These are phyloP conservation scores for Saxicola maurus DNA, from an alignment of 2,797 vertebrate species.

Conservation along the genomic window DNA sequence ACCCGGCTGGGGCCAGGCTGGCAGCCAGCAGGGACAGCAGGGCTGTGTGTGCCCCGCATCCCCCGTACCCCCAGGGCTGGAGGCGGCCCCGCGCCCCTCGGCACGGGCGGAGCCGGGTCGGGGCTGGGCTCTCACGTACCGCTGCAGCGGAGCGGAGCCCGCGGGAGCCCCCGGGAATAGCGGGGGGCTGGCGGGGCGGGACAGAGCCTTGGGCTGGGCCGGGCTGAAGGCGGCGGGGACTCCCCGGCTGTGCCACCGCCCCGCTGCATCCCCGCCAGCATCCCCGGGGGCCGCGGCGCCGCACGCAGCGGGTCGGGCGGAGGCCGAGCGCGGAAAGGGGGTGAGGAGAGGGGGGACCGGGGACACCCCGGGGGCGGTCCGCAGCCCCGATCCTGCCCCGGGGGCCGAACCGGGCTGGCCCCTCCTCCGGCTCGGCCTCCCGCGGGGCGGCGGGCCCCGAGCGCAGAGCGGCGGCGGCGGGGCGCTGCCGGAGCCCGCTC, in stretches of 20 bases:
- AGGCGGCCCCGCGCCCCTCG: neutral
- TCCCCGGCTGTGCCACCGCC: neutral
- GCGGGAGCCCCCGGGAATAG: neutral
- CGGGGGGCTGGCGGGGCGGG: neutral
- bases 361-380: slow-evolving; percentile 20
- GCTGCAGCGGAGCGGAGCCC: neutral
- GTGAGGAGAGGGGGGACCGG: neutral
- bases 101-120: neutral
- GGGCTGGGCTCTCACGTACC: neutral
- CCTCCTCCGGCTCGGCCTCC: slow-evolving; percentile 32
- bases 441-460: slow-evolving; percentile 4
- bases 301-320: neutral
- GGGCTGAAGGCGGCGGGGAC: neutral
- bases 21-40: neutral
- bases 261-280: neutral
- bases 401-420: slow-evolving; percentile 11
- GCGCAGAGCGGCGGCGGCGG: slow-evolving; percentile 15
- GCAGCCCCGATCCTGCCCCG: slow-evolving; percentile 19
- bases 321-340: neutral
- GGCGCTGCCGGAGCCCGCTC: slow-evolving; percentile 1
- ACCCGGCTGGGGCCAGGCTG: neutral
- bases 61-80: neutral
- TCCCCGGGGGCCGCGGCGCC: neutral
- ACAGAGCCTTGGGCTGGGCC: neutral
- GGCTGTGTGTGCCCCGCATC: neutral